These are phyloP conservation scores for Phymatocera aterrima DNA, from an alignment of 2,888 invertebrate species.

Conservation along the genomic window DNA sequence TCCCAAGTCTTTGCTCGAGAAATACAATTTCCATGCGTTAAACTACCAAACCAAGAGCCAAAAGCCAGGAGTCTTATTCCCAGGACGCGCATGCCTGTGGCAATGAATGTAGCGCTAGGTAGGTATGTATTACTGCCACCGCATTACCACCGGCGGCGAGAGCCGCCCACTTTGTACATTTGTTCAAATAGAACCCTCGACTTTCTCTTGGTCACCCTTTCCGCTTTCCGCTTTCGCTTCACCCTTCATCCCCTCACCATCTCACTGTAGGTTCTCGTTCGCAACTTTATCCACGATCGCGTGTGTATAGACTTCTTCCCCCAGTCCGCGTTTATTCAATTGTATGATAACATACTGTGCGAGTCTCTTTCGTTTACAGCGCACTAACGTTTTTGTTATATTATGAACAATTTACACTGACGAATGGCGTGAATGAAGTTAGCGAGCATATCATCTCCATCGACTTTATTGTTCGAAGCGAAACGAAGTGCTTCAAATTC, in stretches of 20 bases:
- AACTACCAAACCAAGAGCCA: background rate
- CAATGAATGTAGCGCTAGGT: background rate
- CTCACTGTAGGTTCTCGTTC: background rate
- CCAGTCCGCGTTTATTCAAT: background rate
- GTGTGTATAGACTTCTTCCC: background rate
- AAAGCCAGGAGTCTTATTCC: conserved; percentile 4
- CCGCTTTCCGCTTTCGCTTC: background rate
- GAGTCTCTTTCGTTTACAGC: background rate
- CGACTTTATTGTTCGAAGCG: no score
- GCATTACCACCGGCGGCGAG: conserved; percentile 9
- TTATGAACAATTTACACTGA: background rate
- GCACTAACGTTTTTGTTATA: background rate
- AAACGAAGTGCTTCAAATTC: background rate
- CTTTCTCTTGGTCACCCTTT: conserved; percentile 26
- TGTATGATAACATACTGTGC: background rate
- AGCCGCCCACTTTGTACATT: conserved; percentile 24
- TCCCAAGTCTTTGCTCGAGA: background rate
- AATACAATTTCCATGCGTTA: background rate
- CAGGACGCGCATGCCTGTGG: conserved; percentile 16
- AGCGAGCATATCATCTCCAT: no score
- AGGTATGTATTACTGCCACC: conserved; percentile 29
- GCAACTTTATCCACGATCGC: background rate
- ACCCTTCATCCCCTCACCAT: background rate
- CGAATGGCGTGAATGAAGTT: background rate
- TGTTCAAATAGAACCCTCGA: conserved; percentile 21